Evolutionary conservation across 2,113 vertebrate genomes (phyloP).

Genomic region (Prietella phreatophila): DNA sequence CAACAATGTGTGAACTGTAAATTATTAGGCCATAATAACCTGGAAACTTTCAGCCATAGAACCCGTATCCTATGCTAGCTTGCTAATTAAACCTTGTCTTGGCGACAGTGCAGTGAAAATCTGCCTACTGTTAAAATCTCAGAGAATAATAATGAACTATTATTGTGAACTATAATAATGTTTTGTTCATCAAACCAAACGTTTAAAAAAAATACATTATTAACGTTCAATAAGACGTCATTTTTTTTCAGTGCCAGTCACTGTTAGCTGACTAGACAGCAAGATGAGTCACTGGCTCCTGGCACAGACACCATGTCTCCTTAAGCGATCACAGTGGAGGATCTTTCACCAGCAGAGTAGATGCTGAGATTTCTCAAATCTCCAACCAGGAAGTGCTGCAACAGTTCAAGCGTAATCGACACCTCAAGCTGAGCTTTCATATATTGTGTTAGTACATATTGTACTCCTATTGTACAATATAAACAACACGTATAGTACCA

Average conservation of each 20-base stretch:
- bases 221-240: background rate
- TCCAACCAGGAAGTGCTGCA: slow-evolving; percentile 19
- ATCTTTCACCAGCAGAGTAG: background rate
- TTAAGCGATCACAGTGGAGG: background rate
- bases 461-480: background rate
- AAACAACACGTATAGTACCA: background rate
- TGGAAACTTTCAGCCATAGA: background rate
- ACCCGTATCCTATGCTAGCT: background rate
- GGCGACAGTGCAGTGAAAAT: background rate
- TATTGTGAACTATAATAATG: background rate
- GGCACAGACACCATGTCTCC: background rate
- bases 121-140: background rate
- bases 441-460: background rate
- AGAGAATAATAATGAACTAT: background rate
- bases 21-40: background rate
- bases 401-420: background rate
- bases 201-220: background rate
- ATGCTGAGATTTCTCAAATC: slow-evolving; percentile 1
- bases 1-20: background rate
- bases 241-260: background rate
- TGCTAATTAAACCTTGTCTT: too few species aligned
- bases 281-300: background rate
- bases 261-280: background rate
- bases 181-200: background rate
- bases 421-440: background rate